phyloP scores from a whole-genome alignment of 2,888 invertebrate genomes.

The Vanessa cardui region DNA sequence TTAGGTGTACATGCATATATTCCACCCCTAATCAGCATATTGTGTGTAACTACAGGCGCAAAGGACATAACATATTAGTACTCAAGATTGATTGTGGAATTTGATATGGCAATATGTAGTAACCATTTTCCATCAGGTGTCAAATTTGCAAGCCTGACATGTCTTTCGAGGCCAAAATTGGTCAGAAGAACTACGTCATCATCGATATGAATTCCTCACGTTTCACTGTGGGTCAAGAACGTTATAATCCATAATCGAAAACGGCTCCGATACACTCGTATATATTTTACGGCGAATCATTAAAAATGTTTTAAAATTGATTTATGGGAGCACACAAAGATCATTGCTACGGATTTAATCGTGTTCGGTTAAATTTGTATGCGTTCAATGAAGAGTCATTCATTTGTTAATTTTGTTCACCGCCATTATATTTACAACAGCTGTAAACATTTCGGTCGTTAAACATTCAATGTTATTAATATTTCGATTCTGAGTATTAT shows the following conservation, averaged over 20 bases:
- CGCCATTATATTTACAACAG: constrained; percentile 68
- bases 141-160: no score
- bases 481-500: constrained; percentile 46
- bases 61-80: no score
- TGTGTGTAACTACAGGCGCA: no score
- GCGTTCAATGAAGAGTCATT: constrained; percentile 70
- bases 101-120: no score
- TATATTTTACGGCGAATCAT: constrained; percentile 68
- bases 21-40: no score
- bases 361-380: constrained; percentile 63
- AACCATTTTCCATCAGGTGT: no score
- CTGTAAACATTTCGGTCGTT: constrained; percentile 68
- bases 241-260: constrained; percentile 46
- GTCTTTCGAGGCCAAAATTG: no score
- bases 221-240: constrained; percentile 43
- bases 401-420: constrained; percentile 77
- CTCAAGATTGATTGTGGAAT: no score
- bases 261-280: constrained; percentile 55
- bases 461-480: constrained; percentile 65
- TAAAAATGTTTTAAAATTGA: constrained; percentile 77
- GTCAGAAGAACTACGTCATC: not conserved
- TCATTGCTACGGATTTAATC: constrained; percentile 59
- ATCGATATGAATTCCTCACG: constrained; percentile 3
- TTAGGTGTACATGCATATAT: no score
- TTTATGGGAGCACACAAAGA: constrained; percentile 66